Percentiles rank a stretch among this genome's conserved stretches.
Conservation (phyloP, 1,140 invertebrate species). For the Lethocerus indicus region DNA sequence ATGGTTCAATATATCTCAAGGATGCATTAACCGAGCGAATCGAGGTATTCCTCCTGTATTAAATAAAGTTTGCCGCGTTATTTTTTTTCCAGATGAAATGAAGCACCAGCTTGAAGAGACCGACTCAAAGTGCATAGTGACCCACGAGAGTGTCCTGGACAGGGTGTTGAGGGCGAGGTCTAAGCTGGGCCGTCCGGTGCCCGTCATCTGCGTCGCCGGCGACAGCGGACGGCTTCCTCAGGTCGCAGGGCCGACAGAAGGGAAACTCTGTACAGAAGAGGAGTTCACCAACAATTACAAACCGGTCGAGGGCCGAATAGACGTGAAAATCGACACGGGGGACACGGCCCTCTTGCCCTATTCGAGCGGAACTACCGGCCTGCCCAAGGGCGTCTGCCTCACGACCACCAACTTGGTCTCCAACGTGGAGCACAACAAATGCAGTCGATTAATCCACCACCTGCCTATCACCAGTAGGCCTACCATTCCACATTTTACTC, state of each 20-base stretch:
- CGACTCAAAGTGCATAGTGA: not conserved
- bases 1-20: too few species aligned
- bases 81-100: constrained; percentile 1
- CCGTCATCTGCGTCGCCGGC: constrained; percentile 1
- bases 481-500: not conserved
- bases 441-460: constrained; percentile 2
- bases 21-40: too few species aligned
- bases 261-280: not conserved
- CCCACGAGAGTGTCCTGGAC: not conserved
- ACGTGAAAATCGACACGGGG: not conserved
- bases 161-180: not conserved
- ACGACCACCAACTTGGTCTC: constrained; percentile 58
- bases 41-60: too few species aligned
- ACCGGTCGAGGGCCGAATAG: not conserved
- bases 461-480: not conserved
- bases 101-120: not conserved
- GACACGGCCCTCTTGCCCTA: constrained; percentile 37
- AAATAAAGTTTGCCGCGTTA: too few species aligned
- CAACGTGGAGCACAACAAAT: constrained; percentile 27
- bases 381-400: constrained; percentile 81
- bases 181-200: not conserved
- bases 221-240: not conserved
- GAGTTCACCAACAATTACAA: not conserved
- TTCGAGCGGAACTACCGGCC: constrained; percentile 77
- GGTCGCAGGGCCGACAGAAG: not conserved